Base-by-base conservation (phyloP, 2,888 invertebrate species). In the Drosophila incognita region DNA sequence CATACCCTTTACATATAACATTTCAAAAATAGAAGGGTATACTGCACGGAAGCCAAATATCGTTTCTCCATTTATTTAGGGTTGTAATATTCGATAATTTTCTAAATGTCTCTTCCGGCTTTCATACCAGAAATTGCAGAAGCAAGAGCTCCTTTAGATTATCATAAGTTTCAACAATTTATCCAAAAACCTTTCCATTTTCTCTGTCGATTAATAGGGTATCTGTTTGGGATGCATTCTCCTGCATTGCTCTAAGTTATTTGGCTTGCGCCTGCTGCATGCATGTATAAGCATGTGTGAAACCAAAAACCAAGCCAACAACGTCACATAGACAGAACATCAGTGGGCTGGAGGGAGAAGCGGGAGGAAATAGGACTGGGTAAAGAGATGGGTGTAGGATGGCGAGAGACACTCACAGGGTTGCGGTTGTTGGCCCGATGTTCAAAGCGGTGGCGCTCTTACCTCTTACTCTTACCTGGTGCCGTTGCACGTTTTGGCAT, bases 231-330 rank as follows among this genome's bases (percentile, higher is more conserved):
- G 51, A 49, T 18, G 31, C 59, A 49, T 13, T 48, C 10, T 4
- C 10, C 8, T 1, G 56, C 5, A 31, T 1, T 10, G 38, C 56
- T n/a, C 24, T 51, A 46, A 62, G 67, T 63, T 72, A 59, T 78
- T 80, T 70, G 70, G 72, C 77, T 77, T 70, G 66, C 66, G 60
- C 72, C 63, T 42, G 68, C 70, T 77, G 74, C 87, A 80, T 84
- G 75, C 75, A 84, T 82, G 76, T 79, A 86, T 83, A 85, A 85
- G 89, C 76, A 82, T 89, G 89, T 87, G 90, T 89, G 89, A 84
- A 89, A 85, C 85, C 85, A 85, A 79, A 89, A 86, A 81, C 85
- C 85, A 83, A 85, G 74, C 81, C 74, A 74, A 79, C 81, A 81
- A 58, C 77, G 77, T 75, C 58, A 62, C 78, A 78, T 61, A 77